These are phyloP conservation scores for Sebastes aleutianus DNA, from an alignment of 2,797 vertebrate genomes.

Conservation along the genomic window DNA sequence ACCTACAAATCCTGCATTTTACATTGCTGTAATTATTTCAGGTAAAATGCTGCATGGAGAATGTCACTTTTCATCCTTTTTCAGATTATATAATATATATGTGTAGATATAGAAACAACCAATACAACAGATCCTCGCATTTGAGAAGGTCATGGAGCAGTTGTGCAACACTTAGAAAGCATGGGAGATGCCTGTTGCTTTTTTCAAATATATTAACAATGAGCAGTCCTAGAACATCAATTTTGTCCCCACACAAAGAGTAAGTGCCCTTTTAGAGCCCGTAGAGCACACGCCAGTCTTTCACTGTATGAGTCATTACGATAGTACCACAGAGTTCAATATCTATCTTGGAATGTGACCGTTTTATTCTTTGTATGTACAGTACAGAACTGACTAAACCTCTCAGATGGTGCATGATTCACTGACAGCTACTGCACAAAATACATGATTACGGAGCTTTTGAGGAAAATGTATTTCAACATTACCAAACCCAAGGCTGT, in stretches of 20 bases:
- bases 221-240: not conserved
- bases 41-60: not conserved
- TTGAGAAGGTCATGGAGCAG: not conserved
- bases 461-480: not conserved
- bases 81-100: rapidly evolving
- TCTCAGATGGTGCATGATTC: not conserved
- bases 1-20: no score
- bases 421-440: not conserved
- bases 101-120: no score
- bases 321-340: not conserved
- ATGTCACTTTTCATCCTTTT: not conserved
- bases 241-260: not conserved
- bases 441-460: not conserved
- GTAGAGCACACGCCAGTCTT: not conserved
- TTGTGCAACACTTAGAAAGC: not conserved
- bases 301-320: not conserved
- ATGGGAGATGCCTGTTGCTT: not conserved
- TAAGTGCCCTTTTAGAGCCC: not conserved
- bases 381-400: not conserved
- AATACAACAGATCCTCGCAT: not conserved
- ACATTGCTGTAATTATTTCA: no score
- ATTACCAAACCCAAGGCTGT: not conserved
- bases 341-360: not conserved
- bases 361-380: not conserved
- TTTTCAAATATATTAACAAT: not conserved